A percentile compares a stretch with the other conserved stretches of the same genome.
These are phyloP conservation scores for Cosmopolites sordidus DNA, from an alignment of 2,888 invertebrate genomes.

Conservation along the genomic window DNA sequence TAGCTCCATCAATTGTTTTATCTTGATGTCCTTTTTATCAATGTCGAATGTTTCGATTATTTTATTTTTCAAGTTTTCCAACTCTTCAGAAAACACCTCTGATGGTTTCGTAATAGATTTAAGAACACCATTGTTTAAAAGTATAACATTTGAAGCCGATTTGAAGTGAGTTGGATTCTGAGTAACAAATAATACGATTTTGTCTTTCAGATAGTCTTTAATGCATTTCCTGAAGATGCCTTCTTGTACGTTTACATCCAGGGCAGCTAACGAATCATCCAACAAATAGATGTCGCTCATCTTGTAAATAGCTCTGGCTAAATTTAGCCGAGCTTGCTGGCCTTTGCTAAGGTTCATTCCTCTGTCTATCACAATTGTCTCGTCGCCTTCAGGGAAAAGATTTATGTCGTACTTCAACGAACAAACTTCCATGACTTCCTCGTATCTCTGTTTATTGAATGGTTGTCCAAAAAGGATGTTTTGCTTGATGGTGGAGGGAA, in stretches of 20 bases:
- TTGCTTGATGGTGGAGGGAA: constrained; percentile 60
- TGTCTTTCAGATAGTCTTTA: constrained; percentile 56
- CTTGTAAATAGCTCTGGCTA: constrained; percentile 78
- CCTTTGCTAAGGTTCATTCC: constrained; percentile 71
- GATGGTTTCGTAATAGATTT: constrained; percentile 61
- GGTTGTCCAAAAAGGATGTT: constrained; percentile 73
- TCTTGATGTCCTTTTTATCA: neutral
- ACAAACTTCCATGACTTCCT: constrained; percentile 56
- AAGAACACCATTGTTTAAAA: constrained; percentile 48
- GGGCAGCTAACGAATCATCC: constrained; percentile 84
- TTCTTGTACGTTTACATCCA: constrained; percentile 77
- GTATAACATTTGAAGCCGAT: constrained; percentile 39
- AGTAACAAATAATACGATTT: constrained; percentile 71
- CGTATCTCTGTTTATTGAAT: constrained; percentile 47
- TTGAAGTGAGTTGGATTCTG: constrained; percentile 61
- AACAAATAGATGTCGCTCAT: constrained; percentile 78
- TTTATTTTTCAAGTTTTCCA: constrained; percentile 37
- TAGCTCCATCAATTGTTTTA: constrained; percentile 23
- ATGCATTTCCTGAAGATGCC: constrained; percentile 79
- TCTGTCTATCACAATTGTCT: constrained; percentile 72
- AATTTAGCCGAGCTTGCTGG: constrained; percentile 79
- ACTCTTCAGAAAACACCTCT: constrained; percentile 64
- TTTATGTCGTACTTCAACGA: constrained; percentile 67
- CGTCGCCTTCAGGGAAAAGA: constrained; percentile 69
- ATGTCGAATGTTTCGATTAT: constrained; percentile 34